A percentile compares a stretch with the other conserved stretches of the same genome.
These are phyloP conservation scores for Chaetodon trifasciatus DNA, from an alignment of 2,797 vertebrate species.

Conservation along the genomic window DNA sequence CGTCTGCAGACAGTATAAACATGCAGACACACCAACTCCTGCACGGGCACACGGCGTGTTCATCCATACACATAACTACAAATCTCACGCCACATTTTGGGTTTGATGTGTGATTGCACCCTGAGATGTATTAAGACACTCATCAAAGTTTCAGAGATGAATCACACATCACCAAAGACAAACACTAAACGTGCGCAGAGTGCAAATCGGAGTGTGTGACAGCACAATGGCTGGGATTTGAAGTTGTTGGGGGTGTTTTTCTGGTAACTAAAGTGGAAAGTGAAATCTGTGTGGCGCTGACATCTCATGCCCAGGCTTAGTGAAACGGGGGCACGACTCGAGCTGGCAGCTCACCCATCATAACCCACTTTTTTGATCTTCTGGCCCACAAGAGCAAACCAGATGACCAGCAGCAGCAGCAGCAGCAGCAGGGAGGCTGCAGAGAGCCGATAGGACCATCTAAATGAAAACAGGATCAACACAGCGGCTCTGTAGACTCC, in stretches of 20 bases:
- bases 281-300: slow-evolving; percentile 42
- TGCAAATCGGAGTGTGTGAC: slow-evolving; percentile 7
- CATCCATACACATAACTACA: slow-evolving; percentile 23
- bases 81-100: neutral
- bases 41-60: slow-evolving; percentile 29
- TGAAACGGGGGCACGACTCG: slow-evolving; percentile 57
- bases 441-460: neutral
- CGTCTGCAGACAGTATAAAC: slow-evolving; percentile 77
- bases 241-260: neutral
- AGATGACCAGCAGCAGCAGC: slow-evolving; percentile 26
- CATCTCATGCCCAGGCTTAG: slow-evolving; percentile 49
- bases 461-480: slow-evolving; percentile 8
- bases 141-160: slow-evolving; percentile 19
- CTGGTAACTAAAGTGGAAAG: slow-evolving; percentile 18
- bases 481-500: neutral
- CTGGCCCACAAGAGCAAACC: slow-evolving; percentile 32
- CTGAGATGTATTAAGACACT: neutral
- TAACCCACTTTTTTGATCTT: slow-evolving; percentile 65
- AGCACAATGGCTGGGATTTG: slow-evolving; percentile 26
- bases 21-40: slow-evolving; percentile 63
- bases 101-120: neutral
- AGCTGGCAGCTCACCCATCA: slow-evolving; percentile 50
- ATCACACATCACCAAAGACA: slow-evolving; percentile 14
- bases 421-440: slow-evolving; percentile 12
- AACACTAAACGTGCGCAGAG: neutral